These are phyloP conservation scores for Hecatera dysodea DNA, from an alignment of 2,888 invertebrate genomes.

Conservation along the genomic window DNA sequence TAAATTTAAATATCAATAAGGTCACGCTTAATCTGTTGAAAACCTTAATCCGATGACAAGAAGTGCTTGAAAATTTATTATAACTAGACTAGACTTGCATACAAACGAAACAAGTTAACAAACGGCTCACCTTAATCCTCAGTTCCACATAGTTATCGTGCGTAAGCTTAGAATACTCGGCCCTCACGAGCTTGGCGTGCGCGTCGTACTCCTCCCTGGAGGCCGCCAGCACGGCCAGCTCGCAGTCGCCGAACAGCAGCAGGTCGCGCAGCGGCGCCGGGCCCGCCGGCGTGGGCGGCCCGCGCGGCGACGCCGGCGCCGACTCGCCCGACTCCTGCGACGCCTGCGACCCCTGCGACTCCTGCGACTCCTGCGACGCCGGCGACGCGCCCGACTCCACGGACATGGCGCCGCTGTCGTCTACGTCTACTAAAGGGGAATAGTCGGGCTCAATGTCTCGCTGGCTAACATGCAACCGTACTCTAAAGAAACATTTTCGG, in stretches of 20 bases:
- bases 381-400: neutral
- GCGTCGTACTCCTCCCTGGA: constrained; percentile 81
- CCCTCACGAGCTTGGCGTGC: constrained; percentile 83
- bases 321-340: neutral
- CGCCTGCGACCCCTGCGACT: neutral
- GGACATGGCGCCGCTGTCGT: constrained; percentile 1
- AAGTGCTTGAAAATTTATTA: no score
- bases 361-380: neutral
- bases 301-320: neutral
- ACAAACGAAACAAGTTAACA: no score
- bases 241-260: constrained; percentile 85
- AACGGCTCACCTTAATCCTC: constrained; percentile 26
- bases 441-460: neutral
- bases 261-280: constrained; percentile 78
- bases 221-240: constrained; percentile 85
- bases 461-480: no score
- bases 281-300: constrained; percentile 51
- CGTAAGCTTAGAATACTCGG: constrained; percentile 81
- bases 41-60: no score
- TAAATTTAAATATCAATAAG: no score
- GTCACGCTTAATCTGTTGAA: no score
- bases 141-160: constrained; percentile 80
- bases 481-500: no score
- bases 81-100: no score
- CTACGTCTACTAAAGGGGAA: neutral